These are phyloP conservation scores for Hepsetus odoe DNA, from an alignment of 2,113 vertebrate genomes.

Conservation along the genomic window DNA sequence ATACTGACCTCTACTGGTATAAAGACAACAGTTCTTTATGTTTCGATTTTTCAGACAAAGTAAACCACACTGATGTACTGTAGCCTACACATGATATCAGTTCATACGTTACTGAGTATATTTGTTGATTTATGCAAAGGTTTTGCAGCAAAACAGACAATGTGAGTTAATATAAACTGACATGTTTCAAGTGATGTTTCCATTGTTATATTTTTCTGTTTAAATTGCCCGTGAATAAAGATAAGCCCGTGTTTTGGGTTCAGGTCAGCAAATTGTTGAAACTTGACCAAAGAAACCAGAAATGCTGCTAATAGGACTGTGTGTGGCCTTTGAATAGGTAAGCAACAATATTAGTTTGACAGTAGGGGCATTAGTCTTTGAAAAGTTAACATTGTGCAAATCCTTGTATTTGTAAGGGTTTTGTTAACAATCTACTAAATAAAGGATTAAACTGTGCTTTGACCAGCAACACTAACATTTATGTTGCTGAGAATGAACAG, in stretches of 20 bases:
- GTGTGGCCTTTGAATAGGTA: constrained; percentile 12
- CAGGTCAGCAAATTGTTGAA: constrained; percentile 19
- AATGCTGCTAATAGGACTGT: constrained; percentile 36
- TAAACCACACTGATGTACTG: constrained; percentile 1
- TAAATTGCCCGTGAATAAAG: constrained; percentile 16
- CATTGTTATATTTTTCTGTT: constrained; percentile 32
- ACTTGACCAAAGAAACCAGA: constrained; percentile 22
- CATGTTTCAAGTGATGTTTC: constrained; percentile 16
- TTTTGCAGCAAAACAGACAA: background rate
- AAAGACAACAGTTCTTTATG: constrained; percentile 3
- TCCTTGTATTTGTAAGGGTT: constrained; percentile 17
- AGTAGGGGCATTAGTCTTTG: constrained; percentile 16
- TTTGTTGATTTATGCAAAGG: background rate
- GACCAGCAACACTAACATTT: constrained; percentile 19
- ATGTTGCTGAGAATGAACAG: constrained; percentile 33
- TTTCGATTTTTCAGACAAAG: background rate
- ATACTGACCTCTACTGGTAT: constrained; percentile 48
- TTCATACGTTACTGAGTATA: background rate
- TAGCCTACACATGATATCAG: background rate
- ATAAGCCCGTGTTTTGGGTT: constrained; percentile 16
- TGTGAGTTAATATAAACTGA: constrained; percentile 2
- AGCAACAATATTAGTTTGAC: constrained; percentile 16
- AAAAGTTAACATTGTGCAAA: constrained; percentile 25
- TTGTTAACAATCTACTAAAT: constrained; percentile 1
- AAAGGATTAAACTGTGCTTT: constrained; percentile 20